Conservation (phyloP, 1,140 invertebrate species). For the Brachionus rubens region DNA sequence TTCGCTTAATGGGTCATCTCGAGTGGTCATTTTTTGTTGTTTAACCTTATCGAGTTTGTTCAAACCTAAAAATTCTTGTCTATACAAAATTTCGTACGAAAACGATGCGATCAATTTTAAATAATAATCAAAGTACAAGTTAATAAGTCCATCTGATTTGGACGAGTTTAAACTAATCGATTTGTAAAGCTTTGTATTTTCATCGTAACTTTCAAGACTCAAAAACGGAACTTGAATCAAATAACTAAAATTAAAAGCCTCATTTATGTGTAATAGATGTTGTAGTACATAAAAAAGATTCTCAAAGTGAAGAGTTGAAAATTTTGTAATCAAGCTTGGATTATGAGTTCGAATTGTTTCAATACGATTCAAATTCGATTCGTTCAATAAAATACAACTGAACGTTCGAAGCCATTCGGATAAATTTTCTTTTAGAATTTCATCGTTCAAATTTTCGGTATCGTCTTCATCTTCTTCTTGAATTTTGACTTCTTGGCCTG, state of each 20-base stretch:
- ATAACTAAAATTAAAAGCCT: slow-evolving; percentile 24
- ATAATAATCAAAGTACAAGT: slow-evolving; percentile 42
- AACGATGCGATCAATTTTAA: slow-evolving; percentile 40
- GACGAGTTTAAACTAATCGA: slow-evolving; percentile 1
- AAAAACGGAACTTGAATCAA: slow-evolving; percentile 42
- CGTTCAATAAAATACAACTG: not conserved
- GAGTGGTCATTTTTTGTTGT: no score
- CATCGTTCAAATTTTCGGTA: not conserved
- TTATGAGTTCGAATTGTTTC: not conserved
- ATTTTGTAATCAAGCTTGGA: not conserved
- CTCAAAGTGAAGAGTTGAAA: slow-evolving; percentile 37
- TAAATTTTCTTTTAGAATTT: slow-evolving; percentile 2
- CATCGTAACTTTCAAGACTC: not conserved
- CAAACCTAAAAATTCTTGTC: slow-evolving; percentile 31
- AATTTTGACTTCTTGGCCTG: not conserved
- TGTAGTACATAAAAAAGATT: slow-evolving; percentile 39
- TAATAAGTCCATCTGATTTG: slow-evolving; percentile 32
- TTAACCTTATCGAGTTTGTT: no score
- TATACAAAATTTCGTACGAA: slow-evolving; percentile 27
- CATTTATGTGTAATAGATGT: not conserved
- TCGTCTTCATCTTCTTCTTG: not conserved
- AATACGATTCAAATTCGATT: not conserved
- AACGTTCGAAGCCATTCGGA: slow-evolving; percentile 13
- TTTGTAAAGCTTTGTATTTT: slow-evolving; percentile 27
- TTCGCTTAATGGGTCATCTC: not conserved